Conservation (phyloP, 2,797 vertebrate species). For the Muscicapa striata region DNA sequence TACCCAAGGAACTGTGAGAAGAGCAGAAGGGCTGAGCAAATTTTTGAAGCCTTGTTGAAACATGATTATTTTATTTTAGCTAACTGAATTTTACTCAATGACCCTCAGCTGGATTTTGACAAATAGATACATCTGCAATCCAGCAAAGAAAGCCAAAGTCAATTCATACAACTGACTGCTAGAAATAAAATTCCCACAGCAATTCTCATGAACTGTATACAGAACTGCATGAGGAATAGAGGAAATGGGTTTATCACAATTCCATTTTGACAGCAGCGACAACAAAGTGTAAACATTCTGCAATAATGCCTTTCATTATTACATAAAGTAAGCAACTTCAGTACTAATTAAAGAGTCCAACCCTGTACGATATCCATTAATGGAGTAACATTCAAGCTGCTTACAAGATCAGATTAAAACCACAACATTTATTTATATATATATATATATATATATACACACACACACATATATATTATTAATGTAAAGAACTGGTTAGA, state of each 20-base stretch:
- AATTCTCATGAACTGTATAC: not conserved
- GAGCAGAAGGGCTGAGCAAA: not conserved
- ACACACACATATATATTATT: too few relatives aligned
- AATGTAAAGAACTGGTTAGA: not conserved
- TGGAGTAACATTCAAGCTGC: not conserved
- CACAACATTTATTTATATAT: not conserved
- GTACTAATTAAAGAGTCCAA: not conserved
- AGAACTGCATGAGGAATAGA: not conserved
- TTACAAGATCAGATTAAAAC: not conserved
- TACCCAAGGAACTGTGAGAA: not conserved
- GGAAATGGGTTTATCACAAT: not conserved
- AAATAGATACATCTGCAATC: not conserved
- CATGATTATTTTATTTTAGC: not conserved
- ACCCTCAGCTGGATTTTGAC: not conserved
- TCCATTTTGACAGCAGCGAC: not conserved
- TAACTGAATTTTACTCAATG: not conserved
- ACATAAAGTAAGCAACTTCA: not conserved
- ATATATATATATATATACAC: too few relatives aligned
- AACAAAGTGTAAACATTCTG: not conserved
- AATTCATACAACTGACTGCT: not conserved
- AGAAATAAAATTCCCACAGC: slow-evolving; percentile 1
- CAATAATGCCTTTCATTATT: not conserved
- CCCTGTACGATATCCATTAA: not conserved
- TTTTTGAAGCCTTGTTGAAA: not conserved
- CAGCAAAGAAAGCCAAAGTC: not conserved